Evolutionary conservation across 2,888 invertebrate species (phyloP), one percentile per base, ranked within the genome.

Genomic region (Drosophila colorata): DNA sequence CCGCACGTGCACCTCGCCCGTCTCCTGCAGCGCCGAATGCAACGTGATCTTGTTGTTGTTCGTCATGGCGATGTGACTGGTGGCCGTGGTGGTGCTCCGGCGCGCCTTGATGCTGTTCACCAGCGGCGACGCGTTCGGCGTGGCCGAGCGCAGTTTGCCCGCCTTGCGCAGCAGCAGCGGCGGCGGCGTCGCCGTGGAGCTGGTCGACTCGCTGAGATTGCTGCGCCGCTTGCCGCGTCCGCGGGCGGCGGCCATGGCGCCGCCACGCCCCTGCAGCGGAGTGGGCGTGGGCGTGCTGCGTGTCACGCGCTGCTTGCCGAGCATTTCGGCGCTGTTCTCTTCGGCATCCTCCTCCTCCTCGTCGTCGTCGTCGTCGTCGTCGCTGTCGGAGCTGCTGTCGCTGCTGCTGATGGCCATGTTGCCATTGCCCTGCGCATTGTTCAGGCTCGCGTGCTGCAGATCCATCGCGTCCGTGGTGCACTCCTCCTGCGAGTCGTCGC

Each of bases 371-470:
- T 71, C 73, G 3, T 82, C 80, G 18, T 81, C 86, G 38, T 74
- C 78, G 48, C 87, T 90, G 33, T 85, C 90, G 9, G 75, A 66
- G 47, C 87, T 88, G 52, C 74, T 84, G 0, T 70, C 87, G 47
- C 88, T 88, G 61, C 89, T 88, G 65, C 89, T 90, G 51, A 87
- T 87, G 41, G 88, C 85, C 76, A 84, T 86, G 72, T 85, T 85
- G 14, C 90, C 89, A 70, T 86, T 87, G 25, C 87, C 79, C 41
- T 71, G 70, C 2, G 57, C 48, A 20, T 71, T 77, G 33, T 74
- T 73, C 0, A 86, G 52, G 41, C 57, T 73, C n/a, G 79, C 71
- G 40, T 77, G 75, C 41, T 82, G 81, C 69, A 84, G n/a, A 35
- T 86, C 89, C 78, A 87, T 76, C 18, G 87, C 87, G 37, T 84